Evolutionary conservation across 2,888 invertebrate species (phyloP).

Genomic region (Heliconius ismenius): DNA sequence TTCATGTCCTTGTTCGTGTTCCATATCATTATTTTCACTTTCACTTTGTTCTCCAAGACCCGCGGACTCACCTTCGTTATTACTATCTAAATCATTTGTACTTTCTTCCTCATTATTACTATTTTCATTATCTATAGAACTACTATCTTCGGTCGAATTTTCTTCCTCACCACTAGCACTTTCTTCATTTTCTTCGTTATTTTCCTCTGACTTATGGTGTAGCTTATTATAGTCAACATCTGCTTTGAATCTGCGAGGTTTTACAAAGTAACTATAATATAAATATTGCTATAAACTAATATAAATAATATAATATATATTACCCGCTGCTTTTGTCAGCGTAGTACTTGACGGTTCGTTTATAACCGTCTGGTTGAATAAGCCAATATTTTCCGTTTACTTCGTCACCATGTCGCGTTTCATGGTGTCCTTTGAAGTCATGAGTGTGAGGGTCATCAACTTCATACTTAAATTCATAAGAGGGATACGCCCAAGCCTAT

Average conservation of each 20-base stretch:
- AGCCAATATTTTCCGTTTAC: conserved; percentile 80
- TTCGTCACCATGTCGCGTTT: conserved; percentile 74
- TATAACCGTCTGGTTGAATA: conserved; percentile 77
- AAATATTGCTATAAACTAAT: background rate
- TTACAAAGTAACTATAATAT: background rate
- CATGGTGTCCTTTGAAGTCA: conserved; percentile 78
- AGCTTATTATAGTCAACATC: conserved; percentile 46
- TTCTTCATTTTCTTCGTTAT: conserved; percentile 32
- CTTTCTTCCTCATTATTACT: conserved; percentile 10
- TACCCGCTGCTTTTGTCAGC: conserved; percentile 79
- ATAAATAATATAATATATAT: conserved; percentile 17
- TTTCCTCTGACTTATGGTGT: conserved; percentile 30
- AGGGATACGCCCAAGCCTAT: conserved; percentile 71
- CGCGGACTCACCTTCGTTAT: background rate
- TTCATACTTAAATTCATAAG: conserved; percentile 80
- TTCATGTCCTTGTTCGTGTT: background rate
- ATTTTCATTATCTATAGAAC: conserved; percentile 21
- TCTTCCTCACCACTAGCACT: conserved; percentile 26
- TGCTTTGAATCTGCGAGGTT: conserved; percentile 47
- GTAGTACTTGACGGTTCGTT: conserved; percentile 76
- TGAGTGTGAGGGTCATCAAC: conserved; percentile 81
- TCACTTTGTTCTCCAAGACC: background rate
- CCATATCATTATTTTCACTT: conserved; percentile 17
- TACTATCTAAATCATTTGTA: background rate
- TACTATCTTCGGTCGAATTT: conserved; percentile 18